A percentile compares a stretch with the other conserved stretches of the same genome.
Evolutionary conservation across 2,113 vertebrate genomes (phyloP).

Genomic region (Ellobius talpinus): DNA sequence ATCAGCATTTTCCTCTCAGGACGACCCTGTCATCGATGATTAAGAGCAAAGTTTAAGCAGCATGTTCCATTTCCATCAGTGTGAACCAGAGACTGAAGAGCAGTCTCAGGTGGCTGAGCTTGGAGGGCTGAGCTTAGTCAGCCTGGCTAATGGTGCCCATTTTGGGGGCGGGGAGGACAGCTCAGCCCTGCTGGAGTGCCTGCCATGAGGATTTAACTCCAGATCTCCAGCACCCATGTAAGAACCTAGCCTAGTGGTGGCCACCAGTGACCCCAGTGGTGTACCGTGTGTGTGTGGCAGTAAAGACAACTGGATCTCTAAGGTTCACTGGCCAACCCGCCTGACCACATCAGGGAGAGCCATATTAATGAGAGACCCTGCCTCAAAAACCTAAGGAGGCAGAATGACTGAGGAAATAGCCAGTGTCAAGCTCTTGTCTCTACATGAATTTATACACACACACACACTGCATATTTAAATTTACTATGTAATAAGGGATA

Average conservation of each 20-base stretch:
- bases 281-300: no score
- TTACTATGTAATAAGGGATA: fast-evolving
- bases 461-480: neutral
- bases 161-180: neutral
- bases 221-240: no score
- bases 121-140: neutral
- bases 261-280: neutral
- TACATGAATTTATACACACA: neutral
- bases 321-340: neutral
- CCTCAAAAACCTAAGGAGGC: neutral
- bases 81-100: neutral
- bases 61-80: neutral
- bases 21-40: neutral
- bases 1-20: neutral
- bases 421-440: neutral
- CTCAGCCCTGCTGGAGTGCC: neutral
- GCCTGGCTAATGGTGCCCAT: neutral
- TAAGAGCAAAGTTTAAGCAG: no score
- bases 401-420: neutral
- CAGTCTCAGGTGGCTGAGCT: neutral
- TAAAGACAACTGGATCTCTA: neutral
- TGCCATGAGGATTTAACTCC: neutral
- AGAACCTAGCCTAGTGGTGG: neutral
- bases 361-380: no score
- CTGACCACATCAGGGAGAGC: neutral